Evolutionary conservation across 2,113 vertebrate genomes (phyloP).

Genomic region (Sphyrna mokarran): DNA sequence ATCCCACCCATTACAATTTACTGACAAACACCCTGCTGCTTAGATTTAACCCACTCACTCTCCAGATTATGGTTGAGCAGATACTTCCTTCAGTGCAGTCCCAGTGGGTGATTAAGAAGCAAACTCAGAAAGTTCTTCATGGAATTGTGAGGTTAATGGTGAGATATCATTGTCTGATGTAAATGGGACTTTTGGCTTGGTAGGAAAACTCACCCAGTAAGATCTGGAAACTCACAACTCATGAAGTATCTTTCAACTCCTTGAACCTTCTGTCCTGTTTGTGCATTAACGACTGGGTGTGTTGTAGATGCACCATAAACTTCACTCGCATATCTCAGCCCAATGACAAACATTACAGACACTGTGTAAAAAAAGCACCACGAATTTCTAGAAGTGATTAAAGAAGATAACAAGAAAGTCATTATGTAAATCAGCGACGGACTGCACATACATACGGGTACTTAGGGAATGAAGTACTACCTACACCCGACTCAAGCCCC

Average conservation of each 20-base stretch:
- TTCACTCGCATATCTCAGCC: not conserved
- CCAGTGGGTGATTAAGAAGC: no score
- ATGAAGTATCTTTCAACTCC: not conserved
- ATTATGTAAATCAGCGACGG: constrained; percentile 36
- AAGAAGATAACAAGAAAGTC: not conserved
- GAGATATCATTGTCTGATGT: not conserved
- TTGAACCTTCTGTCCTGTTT: not conserved
- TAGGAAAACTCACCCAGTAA: not conserved
- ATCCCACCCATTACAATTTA: no score
- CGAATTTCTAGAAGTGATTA: not conserved
- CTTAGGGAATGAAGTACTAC: constrained; percentile 54
- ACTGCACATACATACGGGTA: constrained; percentile 57
- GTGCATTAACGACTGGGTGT: no score
- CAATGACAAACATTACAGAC: not conserved
- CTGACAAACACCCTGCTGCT: no score
- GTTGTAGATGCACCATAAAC: not conserved
- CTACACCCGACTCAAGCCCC: constrained; percentile 53
- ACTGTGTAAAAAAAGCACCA: not conserved
- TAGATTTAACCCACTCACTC: no score
- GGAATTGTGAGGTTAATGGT: no score
- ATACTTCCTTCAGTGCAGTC: no score
- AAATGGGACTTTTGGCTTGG: not conserved
- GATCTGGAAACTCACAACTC: not conserved
- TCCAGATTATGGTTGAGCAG: no score
- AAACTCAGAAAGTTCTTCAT: no score